These are phyloP conservation scores for Eumeta japonica DNA, from an alignment of 1,140 invertebrate species.

Conservation along the genomic window DNA sequence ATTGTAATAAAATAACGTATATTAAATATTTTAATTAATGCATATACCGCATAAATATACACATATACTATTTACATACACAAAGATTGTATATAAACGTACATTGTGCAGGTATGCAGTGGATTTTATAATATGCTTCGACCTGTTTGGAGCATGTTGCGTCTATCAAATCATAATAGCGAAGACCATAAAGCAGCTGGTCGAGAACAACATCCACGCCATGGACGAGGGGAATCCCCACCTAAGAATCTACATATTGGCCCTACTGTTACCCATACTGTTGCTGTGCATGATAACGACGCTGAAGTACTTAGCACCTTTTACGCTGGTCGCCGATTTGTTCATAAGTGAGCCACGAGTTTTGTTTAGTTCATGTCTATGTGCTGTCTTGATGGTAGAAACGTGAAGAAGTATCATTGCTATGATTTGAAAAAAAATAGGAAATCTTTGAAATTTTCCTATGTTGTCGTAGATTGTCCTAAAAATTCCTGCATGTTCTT, in stretches of 20 bases:
- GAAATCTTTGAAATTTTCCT: no score
- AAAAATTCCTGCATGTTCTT: no score
- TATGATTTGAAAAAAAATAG: no score
- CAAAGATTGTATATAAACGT: no score
- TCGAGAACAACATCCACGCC: slow-evolving; percentile 16
- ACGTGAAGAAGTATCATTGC: no score
- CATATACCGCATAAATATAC: no score
- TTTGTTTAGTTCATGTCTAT: no score
- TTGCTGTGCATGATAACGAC: slow-evolving; percentile 40
- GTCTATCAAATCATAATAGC: slow-evolving; percentile 40
- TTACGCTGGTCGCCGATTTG: slow-evolving; percentile 29
- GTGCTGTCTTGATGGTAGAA: no score
- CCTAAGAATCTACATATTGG: slow-evolving; percentile 27
- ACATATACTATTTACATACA: no score
- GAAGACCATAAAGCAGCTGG: slow-evolving; percentile 29
- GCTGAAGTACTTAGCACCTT: slow-evolving; percentile 36
- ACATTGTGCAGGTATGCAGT: slow-evolving; percentile 32
- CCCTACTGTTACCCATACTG: slow-evolving; percentile 26
- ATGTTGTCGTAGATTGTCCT: no score
- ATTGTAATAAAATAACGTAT: no score
- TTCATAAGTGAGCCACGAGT: slow-evolving; percentile 41
- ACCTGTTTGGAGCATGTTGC: slow-evolving; percentile 35
- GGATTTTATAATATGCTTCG: slow-evolving; percentile 29
- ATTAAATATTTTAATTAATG: no score
- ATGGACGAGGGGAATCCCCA: slow-evolving; percentile 13